Evolutionary conservation across 1,140 invertebrate genomes (phyloP).

Genomic region (Drosophila kikkawai): DNA sequence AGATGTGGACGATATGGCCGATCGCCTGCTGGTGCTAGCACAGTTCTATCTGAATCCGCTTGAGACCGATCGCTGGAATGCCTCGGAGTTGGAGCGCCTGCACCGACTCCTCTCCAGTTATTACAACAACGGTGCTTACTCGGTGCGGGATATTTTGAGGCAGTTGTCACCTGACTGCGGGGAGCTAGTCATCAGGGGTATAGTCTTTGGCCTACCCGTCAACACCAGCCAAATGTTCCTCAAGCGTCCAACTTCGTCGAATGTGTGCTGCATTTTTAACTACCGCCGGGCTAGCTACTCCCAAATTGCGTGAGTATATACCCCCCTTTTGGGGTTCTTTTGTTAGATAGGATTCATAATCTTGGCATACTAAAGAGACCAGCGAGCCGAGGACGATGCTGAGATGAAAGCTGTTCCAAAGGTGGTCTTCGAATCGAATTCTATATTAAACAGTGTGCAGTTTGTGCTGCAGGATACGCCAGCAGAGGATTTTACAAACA

Average conservation of each 20-base stretch:
- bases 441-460: conserved; percentile 72
- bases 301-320: conserved; percentile 49
- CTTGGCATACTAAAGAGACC: conserved; percentile 11
- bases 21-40: conserved; percentile 60
- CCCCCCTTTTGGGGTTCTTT: background rate
- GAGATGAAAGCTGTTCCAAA: conserved; percentile 56
- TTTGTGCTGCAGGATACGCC: conserved; percentile 70
- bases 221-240: conserved; percentile 68
- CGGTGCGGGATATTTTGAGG: conserved; percentile 69
- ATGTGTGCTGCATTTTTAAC: conserved; percentile 82
- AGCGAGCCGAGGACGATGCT: conserved; percentile 46
- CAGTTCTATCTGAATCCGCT: conserved; percentile 67
- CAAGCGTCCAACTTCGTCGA: conserved; percentile 67
- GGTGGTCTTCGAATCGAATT: conserved; percentile 73
- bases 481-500: conserved; percentile 52
- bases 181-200: conserved; percentile 68
- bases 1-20: conserved; percentile 55
- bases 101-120: conserved; percentile 66
- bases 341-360: background rate
- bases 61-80: conserved; percentile 47
- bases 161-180: conserved; percentile 69
- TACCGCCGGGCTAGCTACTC: conserved; percentile 66
- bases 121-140: conserved; percentile 62
- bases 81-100: conserved; percentile 51
- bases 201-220: conserved; percentile 64